phyloP scores from a whole-genome alignment of 1,140 invertebrate genomes.

The Pteromalus puparum region DNA sequence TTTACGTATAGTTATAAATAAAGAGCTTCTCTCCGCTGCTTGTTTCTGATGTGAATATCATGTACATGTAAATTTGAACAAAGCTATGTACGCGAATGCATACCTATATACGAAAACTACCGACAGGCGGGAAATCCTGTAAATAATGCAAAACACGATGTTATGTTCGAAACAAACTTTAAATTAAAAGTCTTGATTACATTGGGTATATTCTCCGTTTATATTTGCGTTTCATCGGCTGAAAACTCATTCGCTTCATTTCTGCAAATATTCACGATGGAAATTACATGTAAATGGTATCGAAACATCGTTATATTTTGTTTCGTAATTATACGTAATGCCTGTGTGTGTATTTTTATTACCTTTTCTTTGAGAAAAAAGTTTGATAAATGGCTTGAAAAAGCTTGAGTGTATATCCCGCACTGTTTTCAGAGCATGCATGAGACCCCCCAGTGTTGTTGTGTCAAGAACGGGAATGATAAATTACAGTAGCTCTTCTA shows the following conservation, averaged over 20 bases:
- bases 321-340: not conserved
- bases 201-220: too few species aligned
- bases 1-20: not conserved
- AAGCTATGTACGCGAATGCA: too few species aligned
- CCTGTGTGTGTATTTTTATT: not conserved
- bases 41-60: not conserved
- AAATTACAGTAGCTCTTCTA: not conserved
- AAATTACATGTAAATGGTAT: not conserved
- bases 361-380: not conserved
- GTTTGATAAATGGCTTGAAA: not conserved
- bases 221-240: too few species aligned
- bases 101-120: too few species aligned
- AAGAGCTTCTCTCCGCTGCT: too few species aligned
- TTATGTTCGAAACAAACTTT: too few species aligned
- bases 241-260: not conserved
- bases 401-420: constrained; percentile 4
- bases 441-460: not conserved
- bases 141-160: too few species aligned
- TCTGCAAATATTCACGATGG: not conserved
- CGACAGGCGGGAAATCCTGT: too few species aligned
- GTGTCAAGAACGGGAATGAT: not conserved
- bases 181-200: too few species aligned
- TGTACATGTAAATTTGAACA: not conserved
- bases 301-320: not conserved
- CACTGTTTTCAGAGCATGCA: constrained; percentile 9